phyloP scores from a whole-genome alignment of 2,797 vertebrate species.

The Pempheris klunzingeri region DNA sequence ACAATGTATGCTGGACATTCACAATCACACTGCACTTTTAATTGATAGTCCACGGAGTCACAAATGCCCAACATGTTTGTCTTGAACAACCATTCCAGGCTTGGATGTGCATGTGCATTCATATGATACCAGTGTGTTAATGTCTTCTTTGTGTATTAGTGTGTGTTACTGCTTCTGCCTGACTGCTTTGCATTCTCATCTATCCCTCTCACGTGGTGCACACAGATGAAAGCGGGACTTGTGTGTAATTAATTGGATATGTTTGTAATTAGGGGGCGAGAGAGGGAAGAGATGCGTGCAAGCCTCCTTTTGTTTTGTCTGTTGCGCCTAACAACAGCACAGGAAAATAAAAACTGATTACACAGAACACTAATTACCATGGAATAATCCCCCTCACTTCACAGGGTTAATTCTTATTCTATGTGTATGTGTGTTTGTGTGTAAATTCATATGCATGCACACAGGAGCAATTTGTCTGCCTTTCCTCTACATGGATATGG shows the following conservation, averaged over 20 bases:
- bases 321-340: slow-evolving; percentile 71
- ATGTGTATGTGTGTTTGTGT: slow-evolving; percentile 13
- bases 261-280: slow-evolving; percentile 82
- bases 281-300: slow-evolving; percentile 70
- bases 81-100: slow-evolving; percentile 29
- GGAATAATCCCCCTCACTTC: slow-evolving; percentile 82
- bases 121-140: slow-evolving; percentile 58
- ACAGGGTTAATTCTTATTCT: slow-evolving; percentile 79
- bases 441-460: slow-evolving; percentile 6
- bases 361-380: slow-evolving; percentile 84
- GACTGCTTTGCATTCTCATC: slow-evolving; percentile 71
- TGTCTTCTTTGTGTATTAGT: slow-evolving; percentile 64
- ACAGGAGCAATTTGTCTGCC: slow-evolving; percentile 8
- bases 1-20: slow-evolving; percentile 18
- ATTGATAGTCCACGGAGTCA: slow-evolving; percentile 8
- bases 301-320: slow-evolving; percentile 79
- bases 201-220: slow-evolving; percentile 47
- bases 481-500: slow-evolving; percentile 17
- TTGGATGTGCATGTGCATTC: slow-evolving; percentile 30
- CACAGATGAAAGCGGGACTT: slow-evolving; percentile 78
- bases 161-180: slow-evolving; percentile 67
- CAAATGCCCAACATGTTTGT: slow-evolving; percentile 43
- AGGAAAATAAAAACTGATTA: slow-evolving; percentile 85
- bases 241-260: slow-evolving; percentile 85
- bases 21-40: slow-evolving; percentile 21